phyloP scores from a whole-genome alignment of 2,888 invertebrate species.

The Scaeva pyrastri region DNA sequence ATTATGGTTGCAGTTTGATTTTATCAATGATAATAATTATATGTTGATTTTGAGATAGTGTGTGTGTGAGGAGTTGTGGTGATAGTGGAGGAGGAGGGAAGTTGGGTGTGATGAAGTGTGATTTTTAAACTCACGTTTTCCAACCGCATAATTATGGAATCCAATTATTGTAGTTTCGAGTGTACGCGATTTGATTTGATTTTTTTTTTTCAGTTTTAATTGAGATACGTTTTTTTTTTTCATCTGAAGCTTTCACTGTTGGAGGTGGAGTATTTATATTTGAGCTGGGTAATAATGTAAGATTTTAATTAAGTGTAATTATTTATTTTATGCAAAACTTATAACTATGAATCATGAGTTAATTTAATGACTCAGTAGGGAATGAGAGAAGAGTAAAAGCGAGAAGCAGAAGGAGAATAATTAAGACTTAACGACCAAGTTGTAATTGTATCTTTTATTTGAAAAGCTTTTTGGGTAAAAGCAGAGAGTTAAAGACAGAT shows the following conservation, averaged over 20 bases:
- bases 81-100: not conserved
- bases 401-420: too few species aligned
- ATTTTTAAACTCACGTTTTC: constrained; percentile 23
- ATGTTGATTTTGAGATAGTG: not conserved
- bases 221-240: not conserved
- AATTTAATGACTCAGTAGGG: too few species aligned
- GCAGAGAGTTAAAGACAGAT: too few species aligned
- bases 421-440: too few species aligned
- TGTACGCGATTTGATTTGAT: not conserved
- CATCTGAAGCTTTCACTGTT: not conserved
- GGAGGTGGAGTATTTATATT: not conserved
- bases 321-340: too few species aligned
- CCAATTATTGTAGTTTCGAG: not conserved
- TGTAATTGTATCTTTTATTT: too few species aligned
- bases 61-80: not conserved
- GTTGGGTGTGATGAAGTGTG: not conserved
- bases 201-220: not conserved
- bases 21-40: not conserved
- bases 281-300: not conserved
- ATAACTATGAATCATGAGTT: too few species aligned
- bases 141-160: constrained; percentile 3
- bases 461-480: too few species aligned
- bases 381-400: too few species aligned
- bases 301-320: not conserved
- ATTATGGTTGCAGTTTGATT: constrained; percentile 10